Evolutionary conservation across 2,888 invertebrate genomes (phyloP), one percentile per base, ranked within the genome.

Genomic region (Sisyra nigra): DNA sequence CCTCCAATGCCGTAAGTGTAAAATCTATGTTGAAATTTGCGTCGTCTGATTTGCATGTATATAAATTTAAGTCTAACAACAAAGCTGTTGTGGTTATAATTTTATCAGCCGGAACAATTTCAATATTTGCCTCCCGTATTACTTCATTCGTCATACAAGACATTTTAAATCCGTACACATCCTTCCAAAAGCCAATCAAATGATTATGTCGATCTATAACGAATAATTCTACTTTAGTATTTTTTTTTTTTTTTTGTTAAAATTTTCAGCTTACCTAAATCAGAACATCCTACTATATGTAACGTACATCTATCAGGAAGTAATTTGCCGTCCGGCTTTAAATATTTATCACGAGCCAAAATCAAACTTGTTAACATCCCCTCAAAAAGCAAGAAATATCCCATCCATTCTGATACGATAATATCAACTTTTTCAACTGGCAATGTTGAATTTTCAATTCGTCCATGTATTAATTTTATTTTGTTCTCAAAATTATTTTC

Each of bases 331-430:
- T 72, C 80, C 19, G 76, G 69, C 42, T 72, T 75, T 6, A 96
- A 69, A 59, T 78, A 84, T 51, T 79, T 74, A 53, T 94, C 81
- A 53, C 92, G 72, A 0, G 91, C 89, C 60, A 82, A 83, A 48
- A 97, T 76, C 9, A 96, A 81, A 57, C 89, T 88, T 57, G 94
- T 93, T 46, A 96, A 60, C 96, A 97, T 97, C 36, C 91, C 93
- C 67, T 97, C 96, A 61, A 89, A 96, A 2, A 96, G 64, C 33
- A 97, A 67, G 59, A 96, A 94, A 60, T 97, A 97, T 1, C 96
- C 96, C 96, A 97, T 97, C 93, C 94, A 97, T 61, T 97, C 96
- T 0, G 94, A 94, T 3, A 97, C 79, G 50, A 97, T 88, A 4
- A 93, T 76, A 60, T 97, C 94, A 31, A 85, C 83, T 61, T 83